These are phyloP conservation scores for Tragelaphus scriptus DNA, from an alignment of 2,113 vertebrate genomes.

Conservation along the genomic window DNA sequence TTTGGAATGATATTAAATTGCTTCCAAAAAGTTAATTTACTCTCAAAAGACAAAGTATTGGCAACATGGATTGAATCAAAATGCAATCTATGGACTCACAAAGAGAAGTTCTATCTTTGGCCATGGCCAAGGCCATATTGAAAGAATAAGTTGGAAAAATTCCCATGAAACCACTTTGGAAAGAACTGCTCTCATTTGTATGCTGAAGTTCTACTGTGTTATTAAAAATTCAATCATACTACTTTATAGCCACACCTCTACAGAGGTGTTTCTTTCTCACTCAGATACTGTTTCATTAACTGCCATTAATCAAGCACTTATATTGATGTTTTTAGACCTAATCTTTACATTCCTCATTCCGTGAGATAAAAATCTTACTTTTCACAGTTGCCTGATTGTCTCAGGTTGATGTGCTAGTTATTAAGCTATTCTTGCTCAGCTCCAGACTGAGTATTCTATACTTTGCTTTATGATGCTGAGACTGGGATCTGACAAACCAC, in stretches of 20 bases:
- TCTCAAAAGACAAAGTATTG: slow-evolving; percentile 34
- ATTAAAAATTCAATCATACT: slow-evolving; percentile 42
- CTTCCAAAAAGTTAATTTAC: slow-evolving; percentile 32
- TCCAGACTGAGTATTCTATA: not conserved
- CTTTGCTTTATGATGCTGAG: not conserved
- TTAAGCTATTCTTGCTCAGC: slow-evolving; percentile 7
- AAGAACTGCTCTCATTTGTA: slow-evolving; percentile 27
- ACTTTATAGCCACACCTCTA: slow-evolving; percentile 32
- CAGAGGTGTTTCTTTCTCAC: slow-evolving; percentile 29
- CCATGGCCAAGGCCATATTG: not conserved
- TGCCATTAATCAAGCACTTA: slow-evolving; percentile 11
- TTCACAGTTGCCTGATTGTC: not conserved
- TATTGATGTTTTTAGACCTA: not conserved
- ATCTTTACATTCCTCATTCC: slow-evolving; percentile 25
- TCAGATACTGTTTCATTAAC: slow-evolving; percentile 1
- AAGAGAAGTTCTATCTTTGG: not conserved
- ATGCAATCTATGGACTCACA: not conserved
- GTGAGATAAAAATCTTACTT: slow-evolving; percentile 6
- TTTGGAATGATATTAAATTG: not conserved
- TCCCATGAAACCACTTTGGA: not conserved
- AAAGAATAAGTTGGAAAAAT: slow-evolving; percentile 31
- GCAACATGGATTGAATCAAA: slow-evolving; percentile 22
- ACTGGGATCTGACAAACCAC: not conserved
- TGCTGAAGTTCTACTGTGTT: slow-evolving; percentile 28
- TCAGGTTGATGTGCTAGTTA: not conserved